These are phyloP conservation scores for Callospermophilus lateralis DNA, from an alignment of 2,113 vertebrate species.

Conservation along the genomic window DNA sequence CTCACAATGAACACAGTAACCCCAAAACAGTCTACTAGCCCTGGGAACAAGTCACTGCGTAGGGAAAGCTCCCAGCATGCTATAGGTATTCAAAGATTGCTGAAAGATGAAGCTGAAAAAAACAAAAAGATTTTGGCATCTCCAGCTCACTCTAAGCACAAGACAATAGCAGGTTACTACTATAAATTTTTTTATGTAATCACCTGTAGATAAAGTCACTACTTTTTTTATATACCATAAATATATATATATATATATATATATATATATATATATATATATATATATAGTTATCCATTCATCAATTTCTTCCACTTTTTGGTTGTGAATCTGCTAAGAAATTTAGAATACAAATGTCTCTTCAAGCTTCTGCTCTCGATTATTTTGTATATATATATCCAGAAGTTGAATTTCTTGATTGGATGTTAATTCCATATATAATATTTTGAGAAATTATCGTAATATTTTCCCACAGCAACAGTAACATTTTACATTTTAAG, in stretches of 20 bases:
- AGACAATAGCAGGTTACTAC: neutral
- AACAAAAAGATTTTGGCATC: neutral
- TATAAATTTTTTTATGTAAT: neutral
- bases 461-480: neutral
- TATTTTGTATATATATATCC: neutral
- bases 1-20: too few species aligned
- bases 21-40: neutral
- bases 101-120: neutral
- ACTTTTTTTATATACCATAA: too few species aligned
- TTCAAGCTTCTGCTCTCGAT: neutral
- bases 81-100: neutral
- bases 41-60: accelerated
- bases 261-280: too few species aligned
- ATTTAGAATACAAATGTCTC: neutral
- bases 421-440: neutral
- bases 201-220: neutral
- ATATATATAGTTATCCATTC: too few species aligned
- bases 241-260: too few species aligned
- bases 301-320: neutral
- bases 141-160: neutral
- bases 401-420: neutral
- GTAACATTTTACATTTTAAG: neutral
- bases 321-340: neutral
- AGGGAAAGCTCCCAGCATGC: neutral
- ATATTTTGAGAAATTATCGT: neutral